Evolutionary conservation across 2,113 vertebrate genomes (phyloP), one percentile per base, ranked within the genome.

Genomic region (Geococcyx californianus): DNA sequence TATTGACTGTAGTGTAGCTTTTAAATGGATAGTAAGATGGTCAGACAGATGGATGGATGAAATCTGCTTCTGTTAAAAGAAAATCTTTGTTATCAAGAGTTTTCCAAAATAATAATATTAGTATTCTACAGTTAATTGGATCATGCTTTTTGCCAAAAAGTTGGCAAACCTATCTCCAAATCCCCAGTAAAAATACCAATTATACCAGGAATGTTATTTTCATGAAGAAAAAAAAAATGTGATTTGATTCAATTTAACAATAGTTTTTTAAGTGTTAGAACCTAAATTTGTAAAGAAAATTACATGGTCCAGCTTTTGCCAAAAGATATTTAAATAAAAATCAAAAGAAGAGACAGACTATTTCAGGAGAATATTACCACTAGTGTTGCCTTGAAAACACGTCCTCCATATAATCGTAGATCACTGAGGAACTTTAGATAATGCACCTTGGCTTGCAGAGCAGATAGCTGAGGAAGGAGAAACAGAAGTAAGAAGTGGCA

Each of bases 381-480:
- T 77, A 99, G 97, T 10, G 98, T 98, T 68, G 99, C 99, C 97
- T 99, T 99, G 97, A 99, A 99, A 75, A 99, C 99, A 68, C 99
- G 98, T 59, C 99, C 99, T 83, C 99, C 99, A 21, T 99, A 99
- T 45, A 99, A 98, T 80, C 99, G 98, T 86, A 99, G 97, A 92
- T 99, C 99, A 94, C 98, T 99, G 97, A 99, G 99, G 96, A 99
- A 99, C 98, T 99, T 99, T 88, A 99, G 98, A 98, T 99, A 99
- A 98, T 99, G 99, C 52, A 99, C 99, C 97, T 99, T 99, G 92
- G 99, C 99, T 98, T 99, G 99, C 90, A 99, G 96, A 78, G 99
- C 99, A n/a, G 99, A 99, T 29, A 99, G 98, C 99, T 99, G 97
- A 94, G 92, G 85, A 95, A 93, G 92, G 78, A 88, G 80, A 97